Evolutionary conservation across 2,113 vertebrate genomes (phyloP).

Genomic region (Tinamus guttatus): DNA sequence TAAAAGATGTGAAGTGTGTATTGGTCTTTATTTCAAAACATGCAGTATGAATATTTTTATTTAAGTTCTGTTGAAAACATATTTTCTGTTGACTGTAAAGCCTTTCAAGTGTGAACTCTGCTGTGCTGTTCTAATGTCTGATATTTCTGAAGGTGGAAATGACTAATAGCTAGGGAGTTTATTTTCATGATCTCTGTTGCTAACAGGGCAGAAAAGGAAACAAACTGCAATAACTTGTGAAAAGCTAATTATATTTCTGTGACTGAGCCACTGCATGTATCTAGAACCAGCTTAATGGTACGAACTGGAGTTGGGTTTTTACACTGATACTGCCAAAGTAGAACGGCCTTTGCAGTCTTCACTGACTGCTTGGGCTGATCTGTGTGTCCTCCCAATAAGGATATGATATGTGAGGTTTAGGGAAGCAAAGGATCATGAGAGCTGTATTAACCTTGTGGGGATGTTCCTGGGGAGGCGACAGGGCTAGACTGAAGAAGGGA

Average conservation of each 20-base stretch:
- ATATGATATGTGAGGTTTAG: not conserved
- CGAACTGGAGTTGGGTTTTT: not conserved
- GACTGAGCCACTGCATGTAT: not conserved
- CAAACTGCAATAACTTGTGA: not conserved
- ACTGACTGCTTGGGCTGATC: not conserved
- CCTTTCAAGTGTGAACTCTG: not conserved
- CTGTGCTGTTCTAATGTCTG: not conserved
- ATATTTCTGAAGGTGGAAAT: constrained; percentile 56
- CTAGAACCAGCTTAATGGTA: not conserved
- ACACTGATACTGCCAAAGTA: not conserved
- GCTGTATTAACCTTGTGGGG: not conserved
- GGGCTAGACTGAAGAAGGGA: not conserved
- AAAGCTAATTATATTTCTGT: not conserved
- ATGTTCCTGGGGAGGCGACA: not conserved
- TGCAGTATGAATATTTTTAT: not conserved
- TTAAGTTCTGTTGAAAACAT: not conserved
- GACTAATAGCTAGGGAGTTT: constrained; percentile 50
- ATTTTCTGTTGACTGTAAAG: not conserved
- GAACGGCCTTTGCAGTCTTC: not conserved
- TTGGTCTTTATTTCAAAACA: not conserved
- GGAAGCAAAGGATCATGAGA: not conserved
- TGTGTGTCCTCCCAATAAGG: not conserved
- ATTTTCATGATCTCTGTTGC: not conserved
- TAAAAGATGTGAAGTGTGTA: not conserved
- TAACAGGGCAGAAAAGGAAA: constrained; percentile 3